Base-by-base conservation (phyloP, 2,797 vertebrate species). In the Yasuhikotakia modesta region DNA sequence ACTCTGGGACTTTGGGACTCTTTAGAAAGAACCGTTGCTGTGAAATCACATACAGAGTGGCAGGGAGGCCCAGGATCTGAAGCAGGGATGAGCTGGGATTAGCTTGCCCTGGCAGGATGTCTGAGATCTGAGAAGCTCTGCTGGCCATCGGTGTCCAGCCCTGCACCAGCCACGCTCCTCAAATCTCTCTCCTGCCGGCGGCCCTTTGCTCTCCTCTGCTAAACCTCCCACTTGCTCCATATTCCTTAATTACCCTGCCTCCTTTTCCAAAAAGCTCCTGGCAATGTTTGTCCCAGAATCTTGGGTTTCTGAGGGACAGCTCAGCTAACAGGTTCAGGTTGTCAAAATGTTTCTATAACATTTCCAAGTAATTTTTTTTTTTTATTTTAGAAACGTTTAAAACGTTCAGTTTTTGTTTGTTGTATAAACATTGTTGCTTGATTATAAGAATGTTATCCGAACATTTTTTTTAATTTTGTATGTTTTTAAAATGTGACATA, bases 1-100 rank as follows among this genome's bases (percentile, higher is more conserved):
- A 85, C 86, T 92, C 88, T 87, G 88, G 83, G 76, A 83, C 78
- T 79, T 84, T 70, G 83, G 81, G 79, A 76, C 87, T 85, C 91
- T 91, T 89, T 85, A 87, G 87, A 73, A 82, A 82, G 80, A 87
- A 90, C 86, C 82, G 87, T 74, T 68, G 65, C 84, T 88, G 86
- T 93, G 92, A 93, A 92, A 93, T 92, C 89, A 88, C 82, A 87
- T 91, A 90, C 89, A 91, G 91, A 89, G 76, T 88, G 86, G 90
- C 87, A 50, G 87, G 85, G 89, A 89, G 88, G 88, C 68, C 76
- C 83, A 82, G 87, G 89, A 91, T 90, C 90, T 88, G 87, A 88
- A 92, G 89, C 87, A 88, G 64, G 91, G 91, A 91, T 92, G 90
- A 92, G 90, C 91, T 43, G 83, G 90, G 93, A 93, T 93, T 93